A percentile compares a stretch with the other conserved stretches of the same genome.
phyloP scores from a whole-genome alignment of 1,140 invertebrate species.

The Drosophila cardini region DNA sequence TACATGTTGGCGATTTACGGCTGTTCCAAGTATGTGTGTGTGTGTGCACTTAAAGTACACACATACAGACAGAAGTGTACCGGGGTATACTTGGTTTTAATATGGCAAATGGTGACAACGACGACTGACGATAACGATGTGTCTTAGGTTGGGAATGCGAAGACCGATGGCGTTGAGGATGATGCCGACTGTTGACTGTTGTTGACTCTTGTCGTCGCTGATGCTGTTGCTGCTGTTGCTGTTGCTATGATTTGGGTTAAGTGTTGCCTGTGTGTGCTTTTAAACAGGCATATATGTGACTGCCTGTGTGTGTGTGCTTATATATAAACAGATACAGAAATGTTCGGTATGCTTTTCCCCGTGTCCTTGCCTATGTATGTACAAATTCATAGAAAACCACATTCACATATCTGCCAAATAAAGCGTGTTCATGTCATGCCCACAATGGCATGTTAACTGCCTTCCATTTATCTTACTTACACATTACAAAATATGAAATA shows the following conservation, averaged over 20 bases:
- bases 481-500: conserved; percentile 62
- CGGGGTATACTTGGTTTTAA: conserved; percentile 50
- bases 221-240: conserved; percentile 41
- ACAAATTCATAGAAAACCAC: conserved; percentile 11
- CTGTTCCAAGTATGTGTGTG: conserved; percentile 44
- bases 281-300: conserved; percentile 69
- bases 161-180: conserved; percentile 24
- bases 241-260: conserved; percentile 78
- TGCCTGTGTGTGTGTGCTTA: conserved; percentile 50
- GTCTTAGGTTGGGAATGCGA: conserved; percentile 48
- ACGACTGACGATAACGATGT: conserved; percentile 51
- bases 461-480: conserved; percentile 79
- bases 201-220: conserved; percentile 5
- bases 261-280: conserved; percentile 74
- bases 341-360: conserved; percentile 14
- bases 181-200: conserved; percentile 54
- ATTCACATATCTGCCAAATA: conserved; percentile 76
- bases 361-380: conserved; percentile 56
- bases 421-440: conserved; percentile 80
- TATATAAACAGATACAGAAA: conserved; percentile 2
- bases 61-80: conserved; percentile 20
- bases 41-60: conserved; percentile 47
- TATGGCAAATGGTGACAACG: conserved; percentile 70
- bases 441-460: conserved; percentile 77
- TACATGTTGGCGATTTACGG: conserved; percentile 77